Conservation (phyloP, 2,113 vertebrate species). For the Trematomus loennbergii region DNA sequence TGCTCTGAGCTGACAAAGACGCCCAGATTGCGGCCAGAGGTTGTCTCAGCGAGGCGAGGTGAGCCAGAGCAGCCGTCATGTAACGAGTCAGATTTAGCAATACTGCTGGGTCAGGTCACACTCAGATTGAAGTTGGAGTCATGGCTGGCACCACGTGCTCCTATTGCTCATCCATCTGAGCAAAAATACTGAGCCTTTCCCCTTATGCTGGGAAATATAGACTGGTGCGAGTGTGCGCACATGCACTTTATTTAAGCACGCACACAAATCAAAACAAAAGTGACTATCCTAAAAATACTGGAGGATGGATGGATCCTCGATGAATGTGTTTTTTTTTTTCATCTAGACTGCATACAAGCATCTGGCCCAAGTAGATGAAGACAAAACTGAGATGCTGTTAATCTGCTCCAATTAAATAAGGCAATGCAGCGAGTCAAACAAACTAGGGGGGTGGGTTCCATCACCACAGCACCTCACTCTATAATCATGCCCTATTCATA, state of each 20-base stretch:
- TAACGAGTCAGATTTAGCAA: conserved; percentile 81
- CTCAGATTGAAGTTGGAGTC: conserved; percentile 74
- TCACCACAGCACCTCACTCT: conserved; percentile 46
- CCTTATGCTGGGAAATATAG: conserved; percentile 44
- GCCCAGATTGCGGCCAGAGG: conserved; percentile 75
- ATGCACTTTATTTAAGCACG: conserved; percentile 19
- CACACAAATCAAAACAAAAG: conserved; percentile 46
- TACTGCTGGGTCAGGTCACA: conserved; percentile 79
- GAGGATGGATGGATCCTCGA: conserved; percentile 34
- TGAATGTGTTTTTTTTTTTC: conserved; percentile 27
- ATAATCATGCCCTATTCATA: conserved; percentile 60
- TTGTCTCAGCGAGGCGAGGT: conserved; percentile 68
- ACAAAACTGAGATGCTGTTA: conserved; percentile 43
- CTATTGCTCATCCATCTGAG: conserved; percentile 64
- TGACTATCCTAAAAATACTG: conserved; percentile 12
- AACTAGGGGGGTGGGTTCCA: conserved; percentile 23
- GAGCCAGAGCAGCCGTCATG: conserved; percentile 68
- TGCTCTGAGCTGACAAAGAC: conserved; percentile 76
- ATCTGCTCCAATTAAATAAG: conserved; percentile 48
- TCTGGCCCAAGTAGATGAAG: conserved; percentile 23
- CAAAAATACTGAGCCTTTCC: conserved; percentile 56
- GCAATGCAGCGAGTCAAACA: conserved; percentile 42
- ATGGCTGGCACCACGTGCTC: conserved; percentile 44
- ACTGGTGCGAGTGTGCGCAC: background rate
- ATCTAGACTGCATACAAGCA: conserved; percentile 13